Evolutionary conservation across 2,113 vertebrate genomes (phyloP), one percentile per base, ranked within the genome.

Genomic region (Aphelocoma coerulescens): DNA sequence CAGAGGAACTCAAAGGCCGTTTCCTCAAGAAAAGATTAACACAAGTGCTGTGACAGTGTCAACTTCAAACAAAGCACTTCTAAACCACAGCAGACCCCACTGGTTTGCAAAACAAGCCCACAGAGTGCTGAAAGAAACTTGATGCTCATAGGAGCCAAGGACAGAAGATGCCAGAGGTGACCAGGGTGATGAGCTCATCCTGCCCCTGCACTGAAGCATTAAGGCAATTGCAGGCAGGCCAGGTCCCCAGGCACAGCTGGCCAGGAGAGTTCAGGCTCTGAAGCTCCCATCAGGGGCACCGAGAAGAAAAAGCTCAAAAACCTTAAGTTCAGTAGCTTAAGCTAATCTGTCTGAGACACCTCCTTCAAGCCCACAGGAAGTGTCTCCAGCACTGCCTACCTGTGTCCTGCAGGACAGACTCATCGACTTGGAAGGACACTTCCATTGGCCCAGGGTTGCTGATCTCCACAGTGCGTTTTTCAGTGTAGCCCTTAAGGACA

Each of bases 381-480:
- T 16, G 13, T 75, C 44, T 67, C 69, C 23, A 26, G 69, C 65
- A 15, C 41, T 32, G 37, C 62, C 93, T 97, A 99, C 98, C 99
- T 97, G 98, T 98, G 67, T 66, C 95, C 7, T 37, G 37, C 79
- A 99, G 97, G 57, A 68, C 88, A 11, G n/a, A 96, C 35, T 68
- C 22, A 21, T 97, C 76, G 6, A 96, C 79, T 1, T 94, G 93
- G 94, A 99, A 98, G 54, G 98, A 98, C 77, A 98, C 98, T 1
- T 97, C 96, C 5, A 98, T 84, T 9, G 49, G 94, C 54, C 98
- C 96, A 2, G 97, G 97, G 97, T 99, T 99, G 88, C 97, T 98
- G 91, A 98, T 94, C 88, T 97, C 98, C 91, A 99, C 86, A 4
- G 97, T 95, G 55, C 97, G 97, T 4, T 72, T 97, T 30, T 72